Evolutionary conservation across 2,888 invertebrate species (phyloP), one percentile per base, ranked within the genome.

Genomic region (Steinernema hermaphroditum): DNA sequence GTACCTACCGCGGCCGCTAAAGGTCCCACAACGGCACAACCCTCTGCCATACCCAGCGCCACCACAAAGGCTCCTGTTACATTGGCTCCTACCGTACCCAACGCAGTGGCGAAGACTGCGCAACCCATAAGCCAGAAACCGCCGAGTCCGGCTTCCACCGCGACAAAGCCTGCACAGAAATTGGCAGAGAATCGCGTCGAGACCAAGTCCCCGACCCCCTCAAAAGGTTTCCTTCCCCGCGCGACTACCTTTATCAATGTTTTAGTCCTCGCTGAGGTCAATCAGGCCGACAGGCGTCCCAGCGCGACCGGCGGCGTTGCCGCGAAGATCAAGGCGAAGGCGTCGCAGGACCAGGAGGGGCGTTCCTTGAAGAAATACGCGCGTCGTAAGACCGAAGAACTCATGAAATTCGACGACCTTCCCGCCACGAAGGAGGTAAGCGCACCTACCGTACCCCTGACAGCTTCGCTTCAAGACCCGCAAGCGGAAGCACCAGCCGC

Each of bases 361-460:
- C 62, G 62, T 14, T 16, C 27, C 9, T 16, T 62, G 34, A 62
- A 62, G 32, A 62, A 62, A 27, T 62, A 62, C 19, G 9, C 62
- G 2, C 32, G 81, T 32, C 73, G 81, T 32, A 84, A 83, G 69
- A 84, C 84, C 16, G 82, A 84, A 68, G 84, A 84, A 69, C 77
- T 84, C 54, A 83, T 83, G 77, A 78, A 77, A 6, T 73, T 80
- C 29, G 80, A 78, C 50, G 78, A 80, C 50, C 76, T 75, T n/a
- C 68, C 73, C 1, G 73, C 74, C 4, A 76, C 75, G 37, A 74
- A 77, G 8, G 77, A 79, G 71, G 77, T 77, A 14, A 22, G 46
- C 14, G 37, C 12, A 12, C 37, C 37, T 37, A 37, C 37, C 37
- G 37, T 37, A 37, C 4, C 37, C n/a, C 37, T 37, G 37, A 37